These are phyloP conservation scores for Chamaedrilus cognettii DNA, from an alignment of 2,888 invertebrate genomes.

Conservation along the genomic window DNA sequence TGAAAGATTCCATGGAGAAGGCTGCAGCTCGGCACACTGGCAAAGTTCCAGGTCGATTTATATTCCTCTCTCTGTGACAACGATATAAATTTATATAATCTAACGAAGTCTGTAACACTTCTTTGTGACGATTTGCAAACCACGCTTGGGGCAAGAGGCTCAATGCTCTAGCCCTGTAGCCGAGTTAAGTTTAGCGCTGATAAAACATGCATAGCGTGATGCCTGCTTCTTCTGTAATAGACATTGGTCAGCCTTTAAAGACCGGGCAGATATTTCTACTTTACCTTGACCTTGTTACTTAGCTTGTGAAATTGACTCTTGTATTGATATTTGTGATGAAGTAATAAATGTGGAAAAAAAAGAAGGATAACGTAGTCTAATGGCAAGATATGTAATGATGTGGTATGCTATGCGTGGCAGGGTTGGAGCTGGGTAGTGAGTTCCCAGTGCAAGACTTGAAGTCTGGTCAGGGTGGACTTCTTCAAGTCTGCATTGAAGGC, in stretches of 20 bases:
- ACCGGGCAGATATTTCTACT: too few species aligned
- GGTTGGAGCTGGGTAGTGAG: slow-evolving; percentile 74
- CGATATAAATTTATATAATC: too few species aligned
- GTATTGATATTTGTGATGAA: neutral
- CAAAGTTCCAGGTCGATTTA: slow-evolving; percentile 62
- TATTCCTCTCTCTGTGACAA: too few species aligned
- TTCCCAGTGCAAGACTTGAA: slow-evolving; percentile 98
- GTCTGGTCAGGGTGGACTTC: slow-evolving; percentile 94
- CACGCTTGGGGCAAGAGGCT: too few species aligned
- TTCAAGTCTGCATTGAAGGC: slow-evolving; percentile 97
- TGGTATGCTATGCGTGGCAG: slow-evolving; percentile 35
- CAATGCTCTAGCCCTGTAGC: too few species aligned
- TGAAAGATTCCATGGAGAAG: slow-evolving; percentile 97
- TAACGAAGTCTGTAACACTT: too few species aligned
- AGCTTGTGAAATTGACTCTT: neutral
- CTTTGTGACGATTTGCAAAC: too few species aligned
- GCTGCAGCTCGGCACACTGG: slow-evolving; percentile 70
- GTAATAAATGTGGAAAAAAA: too few species aligned
- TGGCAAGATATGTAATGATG: neutral
- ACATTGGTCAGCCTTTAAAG: too few species aligned
- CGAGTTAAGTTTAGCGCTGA: too few species aligned
- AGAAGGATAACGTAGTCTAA: neutral
- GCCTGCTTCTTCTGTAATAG: too few species aligned
- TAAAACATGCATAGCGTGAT: too few species aligned
- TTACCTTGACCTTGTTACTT: neutral